A percentile compares a stretch with the other conserved stretches of the same genome.
phyloP scores from a whole-genome alignment of 2,888 invertebrate genomes.

The Strigamia transsilvanica region DNA sequence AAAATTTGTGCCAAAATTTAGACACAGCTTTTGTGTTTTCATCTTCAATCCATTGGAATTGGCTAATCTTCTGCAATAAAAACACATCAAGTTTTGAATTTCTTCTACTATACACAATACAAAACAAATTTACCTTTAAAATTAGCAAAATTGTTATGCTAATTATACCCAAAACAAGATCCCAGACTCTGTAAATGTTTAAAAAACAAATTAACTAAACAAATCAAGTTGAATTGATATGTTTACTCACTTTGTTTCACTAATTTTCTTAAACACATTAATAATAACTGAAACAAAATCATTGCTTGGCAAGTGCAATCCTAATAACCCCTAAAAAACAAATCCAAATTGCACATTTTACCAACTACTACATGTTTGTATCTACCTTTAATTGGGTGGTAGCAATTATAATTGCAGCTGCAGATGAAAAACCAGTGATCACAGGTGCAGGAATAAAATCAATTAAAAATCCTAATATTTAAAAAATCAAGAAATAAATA shows the following conservation, averaged over 20 bases:
- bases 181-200: conserved; percentile 65
- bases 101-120: neutral
- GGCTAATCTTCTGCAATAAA: conserved; percentile 25
- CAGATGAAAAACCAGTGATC: conserved; percentile 83
- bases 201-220: conserved; percentile 54
- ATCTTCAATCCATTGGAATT: conserved; percentile 1
- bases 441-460: conserved; percentile 88
- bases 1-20: conserved; percentile 15
- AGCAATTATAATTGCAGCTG: conserved; percentile 84
- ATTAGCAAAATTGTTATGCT: conserved; percentile 78
- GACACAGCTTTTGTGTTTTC: neutral
- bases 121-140: conserved; percentile 73
- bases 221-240: neutral
- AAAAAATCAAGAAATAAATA: conserved; percentile 53
- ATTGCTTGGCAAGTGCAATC: conserved; percentile 70
- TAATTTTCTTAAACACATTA: conserved; percentile 74
- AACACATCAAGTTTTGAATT: neutral
- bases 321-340: conserved; percentile 58
- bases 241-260: conserved; percentile 68
- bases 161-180: conserved; percentile 75
- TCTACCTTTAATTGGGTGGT: conserved; percentile 71
- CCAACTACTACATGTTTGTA: conserved; percentile 66
- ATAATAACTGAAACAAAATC: conserved; percentile 74
- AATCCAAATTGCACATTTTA: neutral
- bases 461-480: conserved; percentile 75